Base-by-base conservation (phyloP, 1,140 invertebrate genomes). In the Chrysopa pallens region DNA sequence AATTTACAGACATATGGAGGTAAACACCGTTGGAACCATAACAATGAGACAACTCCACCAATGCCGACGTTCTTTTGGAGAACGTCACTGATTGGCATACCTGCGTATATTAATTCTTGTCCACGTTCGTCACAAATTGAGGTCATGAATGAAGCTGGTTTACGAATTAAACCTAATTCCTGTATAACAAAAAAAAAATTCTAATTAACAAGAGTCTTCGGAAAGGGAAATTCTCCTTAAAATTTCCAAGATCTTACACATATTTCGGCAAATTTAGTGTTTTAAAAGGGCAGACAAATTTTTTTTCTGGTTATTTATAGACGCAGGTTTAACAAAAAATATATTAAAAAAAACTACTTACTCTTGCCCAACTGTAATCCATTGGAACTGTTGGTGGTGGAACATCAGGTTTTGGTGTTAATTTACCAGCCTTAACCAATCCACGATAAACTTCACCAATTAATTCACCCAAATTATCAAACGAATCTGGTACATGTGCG, bases 101-200 rank as follows among this genome's bases (percentile, higher is more conserved):
- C 52, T 44, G 94, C 93, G 67, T 99, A 99, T 14, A 93, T 69
- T 13, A 99, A 68, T 65, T 99, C 96, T 57, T 98, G 92, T 6
- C 96, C 96, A 52, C 96, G 71, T 64, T 99, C 96, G 68, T 99
- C 96, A 63, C 94, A 98, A 55, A 99, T 99, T 14, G 86, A 92
- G 11, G 94, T 97, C 86, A 98, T 98, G 62, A 99, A 98, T 0
- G 92, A 95, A 1, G 95, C 95, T 29, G 96, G 96, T 61, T 99
- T 99, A 35, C 96, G 75, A 54, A 99, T 99, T 0, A 98, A 63
- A 11, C 96, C 96, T 38, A 99, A 67, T 69, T 99, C 96, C 80
- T 86, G n/a, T n/a, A 56, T 1, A 61, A 54, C 17, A 23, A 23
- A 44, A 46, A 49, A 46, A 44, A 29, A 39, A 45, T 42, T 47